Base-by-base conservation (phyloP, 2,888 invertebrate species). In the Listrodromus nycthemerus region DNA sequence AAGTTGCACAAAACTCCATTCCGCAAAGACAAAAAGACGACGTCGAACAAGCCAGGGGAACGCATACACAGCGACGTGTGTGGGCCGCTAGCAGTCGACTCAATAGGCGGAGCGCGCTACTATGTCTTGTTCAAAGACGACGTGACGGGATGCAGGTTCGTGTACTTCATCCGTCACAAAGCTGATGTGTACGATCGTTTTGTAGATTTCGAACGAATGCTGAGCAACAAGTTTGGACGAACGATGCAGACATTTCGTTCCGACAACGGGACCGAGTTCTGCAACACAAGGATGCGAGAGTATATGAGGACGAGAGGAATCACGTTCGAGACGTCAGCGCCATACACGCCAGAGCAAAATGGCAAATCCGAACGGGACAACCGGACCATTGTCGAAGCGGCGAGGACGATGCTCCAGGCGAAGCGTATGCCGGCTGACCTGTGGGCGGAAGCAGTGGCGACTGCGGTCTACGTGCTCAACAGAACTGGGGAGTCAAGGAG, bases 301-400 rank as follows among this genome's bases (percentile, higher is more conserved):
- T 84, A 75, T 21, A 55, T 85, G 66, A 78, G 10, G 65, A 0
- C 5, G 2, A 50, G 52, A 37, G 84, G 84, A 0, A 84, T 82
- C 41, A 73, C 52, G 41, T 48, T 67, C 24, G 83, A 73, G 50
- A 83, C 55, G 7, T 50, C 83, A 4, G 83, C 81, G n/a, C 80
- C 78, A 2, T 85, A 75, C 19, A 80, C 71, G 21, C 83, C 83
- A n/a, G 76, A 84, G 10, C 71, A 84, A 30, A 84, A 84, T 41
- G 77, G 83, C 8, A 80, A 63, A 52, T 19, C 80, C 0, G 80
- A 80, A 19, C 10, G 83, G 13, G 70, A 75, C 33, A 80, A 83
- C 7, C 65, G 80, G 0, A 83, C 80, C 0, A 76, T 80, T 13
- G 65, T 83, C 24, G 80, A 83, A 24, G 70, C 75, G 4, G 80